Base-by-base conservation (phyloP, 2,888 invertebrate species). In the Cephus rjabovi region DNA sequence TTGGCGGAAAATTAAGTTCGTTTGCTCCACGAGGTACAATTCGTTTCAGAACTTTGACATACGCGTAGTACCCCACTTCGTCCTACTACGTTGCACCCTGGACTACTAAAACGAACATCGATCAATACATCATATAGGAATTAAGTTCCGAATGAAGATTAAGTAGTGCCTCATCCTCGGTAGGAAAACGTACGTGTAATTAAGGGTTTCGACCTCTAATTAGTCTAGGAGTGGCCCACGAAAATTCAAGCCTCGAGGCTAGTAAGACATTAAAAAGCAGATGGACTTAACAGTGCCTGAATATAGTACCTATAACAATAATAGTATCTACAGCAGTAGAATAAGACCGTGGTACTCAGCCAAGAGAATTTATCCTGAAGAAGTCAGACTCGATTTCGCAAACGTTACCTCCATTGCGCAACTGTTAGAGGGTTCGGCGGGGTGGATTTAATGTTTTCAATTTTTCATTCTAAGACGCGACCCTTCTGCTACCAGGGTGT, bases 361-460 rank as follows among this genome's bases (percentile, higher is more conserved):
- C 56, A 56, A 56, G 56, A 56, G 9, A 56, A 23, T 56, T 23
- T 56, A 56, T 56, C 23, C 56, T 56, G 23, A 56, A 56, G 56
- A 23, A 56, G 56, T 56, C 56, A 56, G 23, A 56, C 56, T 23
- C 23, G 56, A 23, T 56, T 56, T 56, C 56, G 23, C 56, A 15
- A 56, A 2, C 56, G 56, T 56, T 56, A 56, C 56, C 56, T 56
- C 56, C 56, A 56, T 56, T 23, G 56, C 56, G 56, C 23, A 56
- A 56, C 56, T 23, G 23, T 0, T 56, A 56, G 56, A 37, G 23
- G 56, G 56, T 6, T 56, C 9, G 56, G 23, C 56, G 56, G 56
- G 69, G 73, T 73, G 75, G 30, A 69, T 73, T 75, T 79, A 77
- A 73, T 76, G 79, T 82, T 81, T 82, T 82, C 82, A 82, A 82